These are phyloP conservation scores for Asarcornis scutulata DNA, from an alignment of 2,113 vertebrate species.

Conservation along the genomic window DNA sequence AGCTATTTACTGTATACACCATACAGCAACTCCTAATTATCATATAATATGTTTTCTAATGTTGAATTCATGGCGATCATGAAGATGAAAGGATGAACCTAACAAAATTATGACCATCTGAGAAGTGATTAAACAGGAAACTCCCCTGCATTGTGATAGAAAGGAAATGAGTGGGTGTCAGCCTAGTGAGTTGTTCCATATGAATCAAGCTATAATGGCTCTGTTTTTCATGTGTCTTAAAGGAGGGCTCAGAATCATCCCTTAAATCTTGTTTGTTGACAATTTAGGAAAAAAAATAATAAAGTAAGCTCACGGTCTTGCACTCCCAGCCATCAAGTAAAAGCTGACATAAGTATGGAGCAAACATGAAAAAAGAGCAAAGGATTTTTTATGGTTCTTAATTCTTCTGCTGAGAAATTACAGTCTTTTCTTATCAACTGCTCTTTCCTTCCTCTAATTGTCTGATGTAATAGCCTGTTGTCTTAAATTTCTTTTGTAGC, in stretches of 20 bases:
- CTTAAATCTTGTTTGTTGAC: background rate
- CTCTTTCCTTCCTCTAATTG: constrained; percentile 29
- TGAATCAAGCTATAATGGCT: constrained; percentile 56
- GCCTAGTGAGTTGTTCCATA: constrained; percentile 48
- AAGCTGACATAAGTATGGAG: background rate
- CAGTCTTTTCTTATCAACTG: background rate
- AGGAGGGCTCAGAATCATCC: background rate
- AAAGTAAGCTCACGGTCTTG: background rate
- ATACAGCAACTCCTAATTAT: background rate
- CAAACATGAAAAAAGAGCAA: background rate
- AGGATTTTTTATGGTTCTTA: background rate
- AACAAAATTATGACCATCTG: constrained; percentile 13
- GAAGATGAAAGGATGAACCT: constrained; percentile 17
- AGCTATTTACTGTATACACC: background rate
- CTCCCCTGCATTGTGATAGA: constrained; percentile 32
- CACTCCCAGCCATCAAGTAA: background rate
- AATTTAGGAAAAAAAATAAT: background rate
- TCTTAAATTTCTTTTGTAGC: constrained; percentile 17
- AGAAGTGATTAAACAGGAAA: constrained; percentile 44
- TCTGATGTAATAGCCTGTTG: background rate
- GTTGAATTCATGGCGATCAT: background rate
- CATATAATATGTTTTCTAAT: background rate
- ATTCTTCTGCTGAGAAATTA: background rate
- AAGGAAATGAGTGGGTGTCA: constrained; percentile 53
- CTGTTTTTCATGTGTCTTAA: constrained; percentile 23